Base-by-base conservation (phyloP, 2,797 vertebrate genomes). In the Oreortyx pictus region DNA sequence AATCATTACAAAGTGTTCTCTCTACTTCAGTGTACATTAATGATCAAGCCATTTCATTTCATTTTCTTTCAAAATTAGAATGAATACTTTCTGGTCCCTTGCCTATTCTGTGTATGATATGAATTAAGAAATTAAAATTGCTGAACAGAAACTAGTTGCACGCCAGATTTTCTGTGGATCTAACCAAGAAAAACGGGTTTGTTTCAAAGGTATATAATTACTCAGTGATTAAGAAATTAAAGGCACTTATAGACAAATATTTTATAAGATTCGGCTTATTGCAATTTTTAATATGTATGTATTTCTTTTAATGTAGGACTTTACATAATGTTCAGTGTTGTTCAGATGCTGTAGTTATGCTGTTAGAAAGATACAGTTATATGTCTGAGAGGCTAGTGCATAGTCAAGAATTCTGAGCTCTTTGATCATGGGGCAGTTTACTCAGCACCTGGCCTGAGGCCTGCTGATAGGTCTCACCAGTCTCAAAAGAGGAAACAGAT, bases 1-100 rank as follows among this genome's bases (percentile, higher is more conserved):
- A n/a, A 49, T 52, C 11, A 65, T 68, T 71, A 67, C 5, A 82
- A 54, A 11, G 1, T 60, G 9, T 62, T 76, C 24, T 76, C 13
- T 88, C 27, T 79, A 76, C 10, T 75, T 27, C 7, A 86, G 4
- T 25, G 25, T 52, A 39, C 25, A 50, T 60, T 57, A 68, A 74
- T 8, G 16, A 87, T n/a, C 31, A 65, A 89, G 74, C 1, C 1
- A 56, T 71, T 72, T 82, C 0, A 44, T 80, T 90, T 94, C 0
- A 41, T 91, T 78, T 67, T 62, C 9, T 73, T 91, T 82, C 82
- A 37, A 76, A 88, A 71, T 59, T 66, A 74, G 10, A 92, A 86
- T 24, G 7, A 75, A 68, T 46, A 7, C 0, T 25, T 86, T 66
- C 27, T 79, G 9, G 10, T 79, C 10, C 15, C 5, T 86, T 46